Evolutionary conservation across 2,797 vertebrate genomes (phyloP).

Genomic region (Lacerta agilis): DNA sequence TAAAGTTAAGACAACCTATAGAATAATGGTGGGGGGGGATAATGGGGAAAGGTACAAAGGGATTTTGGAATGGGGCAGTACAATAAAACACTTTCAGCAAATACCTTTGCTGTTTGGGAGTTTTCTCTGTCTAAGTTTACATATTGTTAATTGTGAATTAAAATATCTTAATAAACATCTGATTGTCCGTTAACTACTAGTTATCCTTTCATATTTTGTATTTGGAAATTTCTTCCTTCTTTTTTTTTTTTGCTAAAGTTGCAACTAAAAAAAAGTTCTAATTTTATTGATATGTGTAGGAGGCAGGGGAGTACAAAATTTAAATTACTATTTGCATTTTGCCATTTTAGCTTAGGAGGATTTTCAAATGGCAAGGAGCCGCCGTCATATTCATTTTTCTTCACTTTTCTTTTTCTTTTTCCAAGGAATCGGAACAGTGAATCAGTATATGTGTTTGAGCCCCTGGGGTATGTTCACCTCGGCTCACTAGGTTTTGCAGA

Average conservation of each 20-base stretch:
- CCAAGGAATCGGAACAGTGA: constrained; percentile 43
- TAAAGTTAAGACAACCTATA: background rate
- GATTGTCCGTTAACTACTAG: background rate
- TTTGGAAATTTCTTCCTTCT: background rate
- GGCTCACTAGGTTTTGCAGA: constrained; percentile 62
- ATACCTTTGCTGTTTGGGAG: background rate
- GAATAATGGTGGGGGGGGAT: no score
- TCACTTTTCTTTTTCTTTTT: constrained; percentile 36
- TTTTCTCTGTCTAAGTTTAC: background rate
- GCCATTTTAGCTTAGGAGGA: constrained; percentile 19
- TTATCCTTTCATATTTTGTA: background rate
- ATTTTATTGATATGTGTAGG: background rate
- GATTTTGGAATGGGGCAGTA: background rate
- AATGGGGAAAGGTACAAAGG: background rate
- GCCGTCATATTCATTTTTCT: constrained; percentile 34
- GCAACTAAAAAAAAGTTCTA: background rate
- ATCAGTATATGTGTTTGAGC: constrained; percentile 42
- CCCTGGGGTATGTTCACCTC: constrained; percentile 57
- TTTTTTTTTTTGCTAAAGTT: no score
- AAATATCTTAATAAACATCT: background rate
- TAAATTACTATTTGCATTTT: constrained; percentile 20
- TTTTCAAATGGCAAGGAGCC: constrained; percentile 39
- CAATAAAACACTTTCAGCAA: background rate
- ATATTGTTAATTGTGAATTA: background rate
- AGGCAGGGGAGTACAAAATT: constrained; percentile 18